Percentiles rank a stretch among this genome's conserved stretches.
Conservation (phyloP, 2,888 invertebrate genomes). For the Matsumyia berberina region DNA sequence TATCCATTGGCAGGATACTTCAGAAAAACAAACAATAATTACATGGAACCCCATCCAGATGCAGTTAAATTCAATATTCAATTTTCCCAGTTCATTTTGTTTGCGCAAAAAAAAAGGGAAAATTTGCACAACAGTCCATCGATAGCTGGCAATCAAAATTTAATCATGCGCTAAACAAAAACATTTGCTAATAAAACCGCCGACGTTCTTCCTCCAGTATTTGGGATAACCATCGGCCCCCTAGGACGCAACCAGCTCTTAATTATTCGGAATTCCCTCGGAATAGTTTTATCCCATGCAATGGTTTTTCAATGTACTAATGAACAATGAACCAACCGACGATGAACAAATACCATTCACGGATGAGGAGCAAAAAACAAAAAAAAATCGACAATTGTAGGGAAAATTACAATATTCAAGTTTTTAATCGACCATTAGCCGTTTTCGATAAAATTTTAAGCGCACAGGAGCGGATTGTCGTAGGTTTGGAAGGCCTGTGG, state of each 20-base stretch:
- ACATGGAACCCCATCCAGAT: constrained; percentile 1
- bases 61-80: constrained; percentile 45
- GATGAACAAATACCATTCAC: constrained; percentile 54
- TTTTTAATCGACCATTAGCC: constrained; percentile 74
- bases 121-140: constrained; percentile 42
- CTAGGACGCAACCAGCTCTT: constrained; percentile 40
- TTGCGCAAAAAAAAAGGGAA: no score
- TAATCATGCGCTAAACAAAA: constrained; percentile 69
- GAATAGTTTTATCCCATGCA: constrained; percentile 51
- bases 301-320: constrained; percentile 71
- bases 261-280: constrained; percentile 47
- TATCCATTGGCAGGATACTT: no score
- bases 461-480: constrained; percentile 33
- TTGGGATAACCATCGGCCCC: not conserved
- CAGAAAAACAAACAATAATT: not conserved
- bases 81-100: constrained; percentile 7
- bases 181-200: constrained; percentile 59
- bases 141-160: constrained; percentile 57
- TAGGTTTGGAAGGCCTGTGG: not conserved
- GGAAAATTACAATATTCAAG: constrained; percentile 69
- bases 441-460: constrained; percentile 38
- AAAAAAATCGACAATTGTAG: constrained; percentile 18
- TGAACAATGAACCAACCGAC: constrained; percentile 70
- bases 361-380: not conserved
- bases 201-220: not conserved